These are phyloP conservation scores for Ptycholaimellus sp. DNA, from an alignment of 2,888 invertebrate genomes.

Conservation along the genomic window DNA sequence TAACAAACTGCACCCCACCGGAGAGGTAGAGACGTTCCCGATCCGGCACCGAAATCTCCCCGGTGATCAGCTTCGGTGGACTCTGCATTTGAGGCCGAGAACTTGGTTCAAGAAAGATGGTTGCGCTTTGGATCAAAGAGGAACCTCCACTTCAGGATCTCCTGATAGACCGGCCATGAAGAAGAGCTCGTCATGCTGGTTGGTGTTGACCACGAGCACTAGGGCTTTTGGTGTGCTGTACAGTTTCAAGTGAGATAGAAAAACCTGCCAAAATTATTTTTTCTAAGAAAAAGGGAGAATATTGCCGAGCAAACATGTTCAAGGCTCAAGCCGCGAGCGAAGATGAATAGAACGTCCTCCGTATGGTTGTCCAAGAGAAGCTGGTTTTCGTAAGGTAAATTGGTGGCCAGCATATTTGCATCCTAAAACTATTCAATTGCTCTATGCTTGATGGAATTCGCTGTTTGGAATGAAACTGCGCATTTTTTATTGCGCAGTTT, in stretches of 20 bases:
- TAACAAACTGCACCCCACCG: constrained; percentile 79
- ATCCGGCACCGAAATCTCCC: constrained; percentile 17
- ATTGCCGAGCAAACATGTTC: too few species aligned
- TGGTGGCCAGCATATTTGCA: too few species aligned
- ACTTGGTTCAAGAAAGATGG: not conserved
- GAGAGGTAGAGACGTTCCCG: constrained; percentile 45
- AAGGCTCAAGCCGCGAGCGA: too few species aligned
- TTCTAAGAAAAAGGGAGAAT: too few species aligned
- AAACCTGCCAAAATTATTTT: too few species aligned
- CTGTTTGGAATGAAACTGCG: too few species aligned
- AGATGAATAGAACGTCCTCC: too few species aligned
- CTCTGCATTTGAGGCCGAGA: constrained; percentile 5
- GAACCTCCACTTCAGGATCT: not conserved
- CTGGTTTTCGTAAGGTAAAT: too few species aligned
- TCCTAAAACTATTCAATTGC: too few species aligned
- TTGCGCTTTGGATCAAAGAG: not conserved
- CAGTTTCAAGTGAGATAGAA: constrained; percentile 28
- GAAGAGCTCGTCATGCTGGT: constrained; percentile 27
- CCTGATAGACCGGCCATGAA: not conserved
- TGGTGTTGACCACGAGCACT: constrained; percentile 30
- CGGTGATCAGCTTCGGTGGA: constrained; percentile 18
- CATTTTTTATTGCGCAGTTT: too few species aligned
- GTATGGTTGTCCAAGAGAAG: too few species aligned
- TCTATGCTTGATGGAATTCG: too few species aligned
- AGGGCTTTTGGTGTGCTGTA: constrained; percentile 29